Evolutionary conservation across 2,888 invertebrate species (phyloP), one percentile per base, ranked within the genome.

Genomic region (Protonemura montana): DNA sequence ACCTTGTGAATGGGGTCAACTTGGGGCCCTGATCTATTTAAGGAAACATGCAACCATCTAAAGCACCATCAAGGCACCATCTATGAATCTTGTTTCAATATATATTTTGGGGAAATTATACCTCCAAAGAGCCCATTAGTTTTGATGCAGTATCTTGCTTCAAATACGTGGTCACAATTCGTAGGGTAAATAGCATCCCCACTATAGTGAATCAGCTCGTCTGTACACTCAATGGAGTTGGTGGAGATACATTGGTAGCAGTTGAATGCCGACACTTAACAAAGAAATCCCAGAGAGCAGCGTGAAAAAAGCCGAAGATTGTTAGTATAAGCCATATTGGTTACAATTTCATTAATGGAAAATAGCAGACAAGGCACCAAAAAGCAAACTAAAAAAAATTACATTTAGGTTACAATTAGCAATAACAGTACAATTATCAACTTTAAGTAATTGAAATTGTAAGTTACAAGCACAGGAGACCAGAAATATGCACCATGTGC

Each of bases 81-180:
- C 35, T 35, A 35, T 35, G 35, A 35, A 6, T 6, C 35, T 35
- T 6, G 35, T 35, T 35, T 35, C 35, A 77, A 26, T 77, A n/a
- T 25, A 77, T n/a, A 77, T 77, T 2, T 77, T 77, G 13, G n/a
- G 26, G 26, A 25, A 59, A 10, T 16, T 16, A 80, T 88, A 89
- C 89, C 89, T 88, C 87, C 88, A 87, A 88, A 88, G 26, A 88
- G 86, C 5, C 89, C 95, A 89, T 95, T 95, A 84, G 95, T 94
- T 93, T 98, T 98, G 89, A 98, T 93, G 92, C 98, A 98, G 92
- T 95, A 97, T 89, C 93, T 93, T 85, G 97, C 97, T 90, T 95
- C 94, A 91, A 95, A 95, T 86, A 97, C 94, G 91, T 95, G 93
- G 89, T 94, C 93, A 92, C 97, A 97, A 90, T 93, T 93, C 89